A percentile compares a stretch with the other conserved stretches of the same genome.
Conservation (phyloP, 92 coral and sea anemone species). For the Heteractis magnifica region DNA sequence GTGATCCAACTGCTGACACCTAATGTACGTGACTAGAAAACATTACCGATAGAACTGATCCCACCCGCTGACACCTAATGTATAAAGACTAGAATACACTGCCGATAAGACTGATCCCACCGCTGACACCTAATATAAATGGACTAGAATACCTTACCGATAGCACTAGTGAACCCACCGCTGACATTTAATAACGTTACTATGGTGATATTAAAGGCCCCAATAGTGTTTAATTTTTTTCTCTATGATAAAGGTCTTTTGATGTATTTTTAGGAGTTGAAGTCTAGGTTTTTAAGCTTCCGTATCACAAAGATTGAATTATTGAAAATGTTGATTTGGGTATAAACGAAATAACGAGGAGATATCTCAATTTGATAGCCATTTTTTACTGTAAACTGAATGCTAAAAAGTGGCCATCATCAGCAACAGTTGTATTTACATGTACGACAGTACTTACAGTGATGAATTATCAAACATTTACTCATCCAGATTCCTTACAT, state of each 20-base stretch:
- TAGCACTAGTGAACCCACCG: background rate
- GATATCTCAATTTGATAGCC: no score
- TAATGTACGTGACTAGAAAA: background rate
- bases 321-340: no score
- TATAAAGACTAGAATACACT: background rate
- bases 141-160: background rate
- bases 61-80: background rate
- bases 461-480: no score
- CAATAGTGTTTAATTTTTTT: background rate
- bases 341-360: no score
- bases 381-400: no score
- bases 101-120: background rate
- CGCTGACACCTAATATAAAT: background rate
- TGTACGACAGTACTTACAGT: no score
- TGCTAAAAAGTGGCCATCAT: no score
- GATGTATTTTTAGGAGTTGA: no score
- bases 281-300: no score
- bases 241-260: background rate
- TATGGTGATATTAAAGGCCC: background rate
- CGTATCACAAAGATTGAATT: no score
- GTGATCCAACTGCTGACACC: background rate
- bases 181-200: background rate
- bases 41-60: background rate
- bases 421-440: no score
- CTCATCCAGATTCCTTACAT: no score